Base-by-base conservation (phyloP, 1,140 invertebrate species). In the Bicyclus anynana region DNA sequence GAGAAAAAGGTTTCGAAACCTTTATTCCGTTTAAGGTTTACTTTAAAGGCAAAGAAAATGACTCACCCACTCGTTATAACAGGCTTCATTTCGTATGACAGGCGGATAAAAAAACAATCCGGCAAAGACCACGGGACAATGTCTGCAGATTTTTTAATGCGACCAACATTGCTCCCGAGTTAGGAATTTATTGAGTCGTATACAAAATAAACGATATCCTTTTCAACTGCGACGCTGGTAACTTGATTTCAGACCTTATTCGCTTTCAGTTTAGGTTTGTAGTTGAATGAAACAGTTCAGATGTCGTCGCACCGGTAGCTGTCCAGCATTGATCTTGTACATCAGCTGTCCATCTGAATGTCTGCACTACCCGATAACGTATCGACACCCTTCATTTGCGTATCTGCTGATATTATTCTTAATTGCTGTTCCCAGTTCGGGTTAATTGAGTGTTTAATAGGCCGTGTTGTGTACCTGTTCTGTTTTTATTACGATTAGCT, bases 111-210 rank as follows among this genome's bases (percentile, higher is more conserved):
- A 62, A 64, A 68, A 59, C 50, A 61, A 62, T 54, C 48, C 46
- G 38, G 21, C 44, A 46, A 53, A 51, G 20, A 33, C 52, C 60
- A 61, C 61, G 50, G 58, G 44, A 56, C 59, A 66, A 74, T 80
- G 80, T 77, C 73, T 69, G 69, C 57, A 62, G 72, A 66, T 80
- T 84, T 82, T 80, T 77, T 68, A 77, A 70, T 76, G 69, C 70
- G 68, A 65, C 67, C 74, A 71, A 81, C 81, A 79, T 78, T 74
- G 77, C 69, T 74, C 59, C 62, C 48, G 69, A 63, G 75, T 80
- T 80, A 80, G 78, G 76, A 83, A 86, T 86, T 84, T 86, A 84
- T 86, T 84, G 83, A 81, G 74, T 72, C 77, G 71, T 76, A 72
- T 40, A 52, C 65, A 72, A 72, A 72, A 69, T 66, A 74, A 70